Percentiles rank a stretch among this genome's conserved stretches.
Evolutionary conservation across 2,888 invertebrate genomes (phyloP).

Genomic region (Rhopalosiphum nymphaeae): DNA sequence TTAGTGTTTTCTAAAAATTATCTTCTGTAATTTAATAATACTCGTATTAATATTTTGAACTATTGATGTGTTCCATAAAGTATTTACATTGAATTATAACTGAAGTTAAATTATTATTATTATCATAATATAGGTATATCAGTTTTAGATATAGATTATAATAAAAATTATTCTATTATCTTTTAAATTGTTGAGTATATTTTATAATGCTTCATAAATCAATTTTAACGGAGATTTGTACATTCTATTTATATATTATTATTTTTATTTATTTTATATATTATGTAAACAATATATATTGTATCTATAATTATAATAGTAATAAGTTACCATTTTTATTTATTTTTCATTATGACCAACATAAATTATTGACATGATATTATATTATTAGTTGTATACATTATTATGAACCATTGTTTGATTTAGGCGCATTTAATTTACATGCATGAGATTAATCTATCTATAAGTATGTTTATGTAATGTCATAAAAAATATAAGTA

Average conservation of each 20-base stretch:
- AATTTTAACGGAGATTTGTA: not conserved
- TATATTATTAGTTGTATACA: slow-evolving; percentile 5
- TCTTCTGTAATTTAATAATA: not conserved
- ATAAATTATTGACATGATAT: slow-evolving; percentile 41
- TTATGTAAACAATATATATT: not conserved
- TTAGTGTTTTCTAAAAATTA: not conserved
- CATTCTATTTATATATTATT: not conserved
- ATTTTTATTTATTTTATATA: not conserved
- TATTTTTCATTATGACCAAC: not conserved
- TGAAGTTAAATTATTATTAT: not conserved
- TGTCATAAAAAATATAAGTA: not conserved
- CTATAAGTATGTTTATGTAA: not conserved
- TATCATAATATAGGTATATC: not conserved
- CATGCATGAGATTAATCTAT: not conserved
- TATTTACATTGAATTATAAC: not conserved
- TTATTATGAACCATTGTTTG: slow-evolving; percentile 31
- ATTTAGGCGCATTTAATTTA: slow-evolving; percentile 8
- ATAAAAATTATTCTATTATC: not conserved
- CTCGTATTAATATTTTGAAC: not conserved
- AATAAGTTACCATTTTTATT: not conserved
- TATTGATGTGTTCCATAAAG: not conserved
- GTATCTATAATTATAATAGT: not conserved
- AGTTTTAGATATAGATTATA: not conserved
- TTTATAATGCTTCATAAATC: slow-evolving; percentile 21
- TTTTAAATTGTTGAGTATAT: not conserved